phyloP scores from a whole-genome alignment of 2,113 vertebrate species.

The Orthonyx spaldingii region DNA sequence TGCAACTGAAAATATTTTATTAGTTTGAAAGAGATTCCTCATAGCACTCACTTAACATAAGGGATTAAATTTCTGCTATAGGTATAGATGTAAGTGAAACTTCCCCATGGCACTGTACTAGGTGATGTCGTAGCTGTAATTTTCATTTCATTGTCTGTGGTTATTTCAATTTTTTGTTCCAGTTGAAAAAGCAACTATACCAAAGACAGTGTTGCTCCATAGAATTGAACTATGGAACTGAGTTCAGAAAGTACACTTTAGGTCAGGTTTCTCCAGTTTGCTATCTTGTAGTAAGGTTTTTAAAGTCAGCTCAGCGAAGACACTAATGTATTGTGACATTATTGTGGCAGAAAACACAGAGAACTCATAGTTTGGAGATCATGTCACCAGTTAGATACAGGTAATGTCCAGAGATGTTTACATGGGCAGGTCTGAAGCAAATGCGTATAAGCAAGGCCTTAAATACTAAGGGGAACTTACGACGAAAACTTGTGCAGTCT shows the following conservation, averaged over 20 bases:
- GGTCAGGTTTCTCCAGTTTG: neutral
- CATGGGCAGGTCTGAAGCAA: accelerated
- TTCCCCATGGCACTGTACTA: neutral
- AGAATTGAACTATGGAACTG: neutral
- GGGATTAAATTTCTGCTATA: neutral
- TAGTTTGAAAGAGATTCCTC: neutral
- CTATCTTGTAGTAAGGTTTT: neutral
- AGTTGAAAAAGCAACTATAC: neutral
- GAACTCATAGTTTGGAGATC: neutral
- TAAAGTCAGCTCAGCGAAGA: neutral
- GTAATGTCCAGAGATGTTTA: neutral
- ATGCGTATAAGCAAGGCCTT: neutral
- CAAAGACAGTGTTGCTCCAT: neutral
- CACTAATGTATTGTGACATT: neutral
- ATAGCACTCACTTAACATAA: neutral
- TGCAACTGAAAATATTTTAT: neutral
- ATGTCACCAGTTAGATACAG: neutral
- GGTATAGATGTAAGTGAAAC: neutral
- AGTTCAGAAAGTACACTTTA: neutral
- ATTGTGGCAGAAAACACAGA: neutral
- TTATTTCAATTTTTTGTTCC: neutral
- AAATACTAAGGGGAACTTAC: neutral
- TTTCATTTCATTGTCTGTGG: neutral
- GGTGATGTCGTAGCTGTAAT: neutral
- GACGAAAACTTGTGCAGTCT: neutral